Evolutionary conservation across 2,888 invertebrate species (phyloP).

Genomic region (Drosophila nigricruria): DNA sequence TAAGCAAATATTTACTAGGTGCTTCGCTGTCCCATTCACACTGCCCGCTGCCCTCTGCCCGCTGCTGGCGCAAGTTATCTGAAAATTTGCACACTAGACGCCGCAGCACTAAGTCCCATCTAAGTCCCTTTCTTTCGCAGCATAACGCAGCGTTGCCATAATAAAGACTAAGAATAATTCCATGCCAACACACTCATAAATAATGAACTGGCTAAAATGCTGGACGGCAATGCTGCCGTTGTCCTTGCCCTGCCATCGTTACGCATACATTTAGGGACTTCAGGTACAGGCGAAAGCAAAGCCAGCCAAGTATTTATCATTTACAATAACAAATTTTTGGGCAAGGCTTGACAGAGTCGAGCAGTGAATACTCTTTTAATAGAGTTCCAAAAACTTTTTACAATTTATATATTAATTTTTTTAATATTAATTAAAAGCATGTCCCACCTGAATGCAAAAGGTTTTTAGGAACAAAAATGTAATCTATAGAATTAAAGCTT

Average conservation of each 20-base stretch:
- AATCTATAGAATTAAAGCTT: too few relatives aligned
- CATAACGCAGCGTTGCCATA: conserved; percentile 47
- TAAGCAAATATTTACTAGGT: conserved; percentile 77
- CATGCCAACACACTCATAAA: conserved; percentile 83
- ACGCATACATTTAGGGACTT: conserved; percentile 66
- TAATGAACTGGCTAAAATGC: conserved; percentile 73
- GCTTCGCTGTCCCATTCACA: conserved; percentile 10
- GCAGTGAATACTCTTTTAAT: conserved; percentile 8
- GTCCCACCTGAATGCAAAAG: too few relatives aligned
- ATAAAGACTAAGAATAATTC: conserved; percentile 80
- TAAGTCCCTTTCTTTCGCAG: conserved; percentile 45
- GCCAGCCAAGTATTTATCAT: conserved; percentile 74
- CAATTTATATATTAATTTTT: too few relatives aligned
- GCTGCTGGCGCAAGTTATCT: conserved; percentile 61
- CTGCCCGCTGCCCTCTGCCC: neutral
- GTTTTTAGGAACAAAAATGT: too few relatives aligned
- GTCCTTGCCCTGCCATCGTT: conserved; percentile 51
- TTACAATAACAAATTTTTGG: conserved; percentile 44
- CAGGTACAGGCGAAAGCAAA: conserved; percentile 56
- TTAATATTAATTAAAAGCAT: too few relatives aligned
- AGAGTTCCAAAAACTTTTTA: neutral
- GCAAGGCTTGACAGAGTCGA: neutral
- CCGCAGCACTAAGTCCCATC: conserved; percentile 25
- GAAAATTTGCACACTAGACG: conserved; percentile 66
- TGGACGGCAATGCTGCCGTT: conserved; percentile 48